A percentile compares a stretch with the other conserved stretches of the same genome.
Conservation (phyloP, 2,888 invertebrate species). For the Ceriagrion tenellum region DNA sequence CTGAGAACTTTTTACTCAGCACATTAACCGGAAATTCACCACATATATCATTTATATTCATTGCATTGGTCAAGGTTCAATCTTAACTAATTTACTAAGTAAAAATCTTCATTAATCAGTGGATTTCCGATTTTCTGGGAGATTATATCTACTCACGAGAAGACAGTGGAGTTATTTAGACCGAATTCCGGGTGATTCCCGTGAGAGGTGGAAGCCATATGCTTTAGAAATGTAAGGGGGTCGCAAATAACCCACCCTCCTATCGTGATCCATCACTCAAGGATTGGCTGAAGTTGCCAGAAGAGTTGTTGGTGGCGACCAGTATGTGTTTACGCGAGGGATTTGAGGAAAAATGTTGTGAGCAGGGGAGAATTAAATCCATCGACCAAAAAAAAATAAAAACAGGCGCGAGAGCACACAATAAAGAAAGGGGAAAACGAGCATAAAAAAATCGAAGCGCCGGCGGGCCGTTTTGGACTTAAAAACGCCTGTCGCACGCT, state of each 20-base stretch:
- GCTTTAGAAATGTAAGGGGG: background rate
- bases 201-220: too few species aligned
- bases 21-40: too few species aligned
- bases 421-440: background rate
- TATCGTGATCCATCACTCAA: background rate
- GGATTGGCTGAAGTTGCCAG: background rate
- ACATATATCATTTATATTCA: too few species aligned
- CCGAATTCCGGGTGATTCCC: too few species aligned
- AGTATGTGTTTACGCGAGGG: background rate
- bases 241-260: background rate
- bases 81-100: too few species aligned
- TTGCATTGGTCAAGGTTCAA: too few species aligned
- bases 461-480: background rate
- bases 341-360: background rate
- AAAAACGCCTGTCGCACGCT: constrained; percentile 1
- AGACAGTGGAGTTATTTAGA: too few species aligned
- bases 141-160: too few species aligned
- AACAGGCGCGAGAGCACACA: background rate
- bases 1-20: too few species aligned
- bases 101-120: too few species aligned
- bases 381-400: background rate
- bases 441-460: background rate
- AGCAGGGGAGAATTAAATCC: background rate
- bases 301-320: background rate
- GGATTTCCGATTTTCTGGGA: too few species aligned